Evolutionary conservation across 2,113 vertebrate genomes (phyloP).

Genomic region (Talpa occidentalis): DNA sequence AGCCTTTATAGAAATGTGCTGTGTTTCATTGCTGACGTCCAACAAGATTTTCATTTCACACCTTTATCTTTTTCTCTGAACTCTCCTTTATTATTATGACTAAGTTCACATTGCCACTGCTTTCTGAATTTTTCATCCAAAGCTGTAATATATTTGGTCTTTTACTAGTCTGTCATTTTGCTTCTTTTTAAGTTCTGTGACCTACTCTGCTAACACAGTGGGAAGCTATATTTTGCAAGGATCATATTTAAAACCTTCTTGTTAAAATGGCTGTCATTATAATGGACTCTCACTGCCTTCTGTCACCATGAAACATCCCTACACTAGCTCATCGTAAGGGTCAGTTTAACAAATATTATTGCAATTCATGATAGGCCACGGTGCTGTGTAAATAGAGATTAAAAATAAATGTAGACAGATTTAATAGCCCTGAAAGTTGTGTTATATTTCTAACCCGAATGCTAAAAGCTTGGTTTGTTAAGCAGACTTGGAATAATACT

Average conservation of each 20-base stretch:
- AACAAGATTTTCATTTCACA: slow-evolving; percentile 46
- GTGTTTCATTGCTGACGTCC: neutral
- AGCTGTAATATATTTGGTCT: neutral
- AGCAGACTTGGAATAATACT: slow-evolving; percentile 37
- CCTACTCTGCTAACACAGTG: slow-evolving; percentile 17
- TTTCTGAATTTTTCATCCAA: slow-evolving; percentile 50
- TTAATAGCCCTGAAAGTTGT: slow-evolving; percentile 54
- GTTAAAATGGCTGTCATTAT: slow-evolving; percentile 59
- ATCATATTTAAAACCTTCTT: slow-evolving; percentile 22
- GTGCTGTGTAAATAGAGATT: neutral
- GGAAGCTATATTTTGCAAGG: neutral
- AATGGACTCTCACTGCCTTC: slow-evolving; percentile 33
- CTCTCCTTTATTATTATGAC: neutral
- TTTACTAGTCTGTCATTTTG: slow-evolving; percentile 33
- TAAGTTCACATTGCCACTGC: neutral
- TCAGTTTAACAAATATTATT: slow-evolving; percentile 50
- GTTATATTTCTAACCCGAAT: slow-evolving; percentile 37
- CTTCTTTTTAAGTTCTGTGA: slow-evolving; percentile 34
- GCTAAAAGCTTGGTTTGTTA: slow-evolving; percentile 56
- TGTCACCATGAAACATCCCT: slow-evolving; percentile 56
- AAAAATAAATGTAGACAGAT: slow-evolving; percentile 60
- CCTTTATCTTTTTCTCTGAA: slow-evolving; percentile 22
- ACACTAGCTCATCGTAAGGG: slow-evolving; percentile 46
- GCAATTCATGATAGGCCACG: neutral
- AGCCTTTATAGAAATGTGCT: neutral